Evolutionary conservation across 1,140 invertebrate genomes (phyloP).

Genomic region (Probaryconus sp.): DNA sequence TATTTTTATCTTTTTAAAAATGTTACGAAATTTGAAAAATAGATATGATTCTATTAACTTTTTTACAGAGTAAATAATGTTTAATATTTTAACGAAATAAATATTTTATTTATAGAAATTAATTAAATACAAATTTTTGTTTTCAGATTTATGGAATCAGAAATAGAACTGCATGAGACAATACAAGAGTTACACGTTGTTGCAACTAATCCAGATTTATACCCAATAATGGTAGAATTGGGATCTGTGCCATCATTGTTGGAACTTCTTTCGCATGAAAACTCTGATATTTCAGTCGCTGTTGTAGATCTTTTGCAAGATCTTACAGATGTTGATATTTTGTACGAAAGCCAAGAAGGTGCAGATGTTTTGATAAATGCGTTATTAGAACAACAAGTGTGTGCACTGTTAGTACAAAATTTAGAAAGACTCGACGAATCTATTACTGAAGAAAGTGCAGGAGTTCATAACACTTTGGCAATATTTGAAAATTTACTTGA

Average conservation of each 20-base stretch:
- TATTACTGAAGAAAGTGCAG: conserved; percentile 96
- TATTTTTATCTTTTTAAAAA: too few species aligned
- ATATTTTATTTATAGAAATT: conserved; percentile 6
- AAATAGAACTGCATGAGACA: conserved; percentile 95
- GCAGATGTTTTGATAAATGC: conserved; percentile 87
- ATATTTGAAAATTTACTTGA: conserved; percentile 96
- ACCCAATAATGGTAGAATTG: conserved; percentile 93
- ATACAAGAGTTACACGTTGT: conserved; percentile 96
- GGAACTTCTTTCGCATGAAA: conserved; percentile 96
- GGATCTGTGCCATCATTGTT: conserved; percentile 93
- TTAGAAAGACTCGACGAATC: conserved; percentile 95
- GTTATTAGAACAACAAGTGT: conserved; percentile 92
- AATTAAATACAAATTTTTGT: not conserved
- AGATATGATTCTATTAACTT: too few species aligned
- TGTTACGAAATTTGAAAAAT: too few species aligned
- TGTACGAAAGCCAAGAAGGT: conserved; percentile 93
- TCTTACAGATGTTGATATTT: conserved; percentile 96
- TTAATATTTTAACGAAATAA: too few species aligned
- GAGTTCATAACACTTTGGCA: conserved; percentile 96
- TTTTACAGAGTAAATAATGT: too few species aligned
- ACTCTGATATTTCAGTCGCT: conserved; percentile 94
- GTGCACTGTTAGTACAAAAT: conserved; percentile 95
- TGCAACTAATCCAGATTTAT: conserved; percentile 96
- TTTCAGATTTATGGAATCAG: conserved; percentile 97
- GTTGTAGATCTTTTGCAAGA: conserved; percentile 92